Evolutionary conservation across 1,140 invertebrate species (phyloP).

Genomic region (Hormaphis cornu): DNA sequence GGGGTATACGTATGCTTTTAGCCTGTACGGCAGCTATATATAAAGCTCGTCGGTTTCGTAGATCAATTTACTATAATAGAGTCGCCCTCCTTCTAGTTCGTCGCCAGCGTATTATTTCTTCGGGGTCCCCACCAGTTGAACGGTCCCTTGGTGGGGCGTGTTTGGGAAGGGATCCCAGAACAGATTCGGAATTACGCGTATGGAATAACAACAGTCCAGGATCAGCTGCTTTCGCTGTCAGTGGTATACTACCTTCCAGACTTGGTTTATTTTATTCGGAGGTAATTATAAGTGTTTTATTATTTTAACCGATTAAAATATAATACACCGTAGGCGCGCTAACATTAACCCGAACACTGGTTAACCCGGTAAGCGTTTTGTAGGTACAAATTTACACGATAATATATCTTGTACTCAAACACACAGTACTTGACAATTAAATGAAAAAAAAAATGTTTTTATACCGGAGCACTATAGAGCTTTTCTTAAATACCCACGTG

Average conservation of each 20-base stretch:
- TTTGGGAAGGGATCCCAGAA: neutral
- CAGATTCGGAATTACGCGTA: conserved; percentile 27
- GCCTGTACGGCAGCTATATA: conserved; percentile 13
- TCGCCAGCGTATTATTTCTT: conserved; percentile 1
- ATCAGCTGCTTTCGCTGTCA: conserved; percentile 26
- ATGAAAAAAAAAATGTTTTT: too few relatives aligned
- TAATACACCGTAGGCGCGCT: too few relatives aligned
- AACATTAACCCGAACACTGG: too few relatives aligned
- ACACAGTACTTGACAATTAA: too few relatives aligned
- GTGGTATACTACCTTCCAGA: conserved; percentile 18
- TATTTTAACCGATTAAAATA: too few relatives aligned
- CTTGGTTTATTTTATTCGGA: conserved; percentile 27
- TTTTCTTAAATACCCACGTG: too few relatives aligned
- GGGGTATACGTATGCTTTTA: neutral
- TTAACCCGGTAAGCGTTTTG: too few relatives aligned
- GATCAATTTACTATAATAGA: conserved; percentile 24
- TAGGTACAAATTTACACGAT: too few relatives aligned
- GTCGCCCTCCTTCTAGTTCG: conserved; percentile 11
- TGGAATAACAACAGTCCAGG: conserved; percentile 28
- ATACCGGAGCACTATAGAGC: too few relatives aligned
- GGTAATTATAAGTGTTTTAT: conserved; percentile 13
- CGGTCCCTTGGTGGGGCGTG: neutral
- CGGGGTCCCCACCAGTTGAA: neutral
- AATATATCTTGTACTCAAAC: too few relatives aligned
- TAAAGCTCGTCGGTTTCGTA: conserved; percentile 10